phyloP scores from a whole-genome alignment of 1,140 invertebrate species.

The Drosophila ambigua region DNA sequence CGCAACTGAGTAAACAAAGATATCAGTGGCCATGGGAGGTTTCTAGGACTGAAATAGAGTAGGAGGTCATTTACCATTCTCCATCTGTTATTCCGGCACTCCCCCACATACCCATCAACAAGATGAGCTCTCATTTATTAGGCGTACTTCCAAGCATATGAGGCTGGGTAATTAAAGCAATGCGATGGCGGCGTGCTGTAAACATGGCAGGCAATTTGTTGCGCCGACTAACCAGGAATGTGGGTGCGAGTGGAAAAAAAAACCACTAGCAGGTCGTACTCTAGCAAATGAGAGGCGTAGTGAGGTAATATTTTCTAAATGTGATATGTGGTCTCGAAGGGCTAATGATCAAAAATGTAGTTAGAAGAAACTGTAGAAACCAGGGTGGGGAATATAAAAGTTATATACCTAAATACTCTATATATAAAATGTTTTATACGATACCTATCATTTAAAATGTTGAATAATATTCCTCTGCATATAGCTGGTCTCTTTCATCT shows the following conservation, averaged over 20 bases:
- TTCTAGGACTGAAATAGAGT: constrained; percentile 15
- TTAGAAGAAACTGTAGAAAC: not conserved
- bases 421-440: too few relatives aligned
- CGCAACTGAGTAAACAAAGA: constrained; percentile 49
- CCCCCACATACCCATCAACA: constrained; percentile 10
- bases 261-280: not conserved
- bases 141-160: constrained; percentile 35
- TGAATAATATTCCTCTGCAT: not conserved
- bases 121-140: constrained; percentile 38
- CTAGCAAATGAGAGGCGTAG: too few relatives aligned
- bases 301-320: too few relatives aligned
- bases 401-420: too few relatives aligned
- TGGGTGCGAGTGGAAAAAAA: not conserved
- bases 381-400: too few relatives aligned
- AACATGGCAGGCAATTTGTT: constrained; percentile 53
- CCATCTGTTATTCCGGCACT: not conserved
- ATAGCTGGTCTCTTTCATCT: too few relatives aligned
- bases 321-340: too few relatives aligned
- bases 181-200: constrained; percentile 22
- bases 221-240: not conserved
- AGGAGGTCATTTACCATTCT: constrained; percentile 27
- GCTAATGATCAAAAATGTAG: too few relatives aligned
- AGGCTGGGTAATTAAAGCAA: constrained; percentile 46
- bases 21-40: constrained; percentile 53
- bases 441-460: not conserved